Evolutionary conservation across 2,113 vertebrate genomes (phyloP), one percentile per base, ranked within the genome.

Genomic region (Semnornis frantzii): DNA sequence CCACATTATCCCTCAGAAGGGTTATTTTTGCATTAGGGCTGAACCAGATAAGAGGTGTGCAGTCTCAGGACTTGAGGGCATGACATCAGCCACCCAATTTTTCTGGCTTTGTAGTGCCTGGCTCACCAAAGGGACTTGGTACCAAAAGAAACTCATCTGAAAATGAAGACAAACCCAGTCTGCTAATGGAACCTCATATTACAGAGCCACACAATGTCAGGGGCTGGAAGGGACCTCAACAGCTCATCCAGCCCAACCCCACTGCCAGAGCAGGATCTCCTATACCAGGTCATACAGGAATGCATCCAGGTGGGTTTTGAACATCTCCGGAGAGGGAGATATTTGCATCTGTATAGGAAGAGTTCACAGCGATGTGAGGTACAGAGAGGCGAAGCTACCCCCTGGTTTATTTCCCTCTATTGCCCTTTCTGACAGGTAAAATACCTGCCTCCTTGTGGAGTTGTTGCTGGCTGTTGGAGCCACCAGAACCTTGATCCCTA

Each of bases 11-110:
- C 62, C 72, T 57, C 60, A 76, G 87, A 85, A 85, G 24, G 42
- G 71, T 64, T 89, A 64, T 91, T 87, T 93, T 91, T 87, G 83
- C 34, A 46, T 44, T 42, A 70, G 55, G 72, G 33, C 87, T 93
- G 12, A 64, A 78, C 17, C 3, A 94, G 93, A 48, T 83, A 71
- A 75, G 87, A 85, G 4, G 24, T 59, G 48, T 69, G 46, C 64
- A 46, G 68, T 64, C 90, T 85, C 69, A 64, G 69, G 12, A 12
- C 65, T 85, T 11, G 65, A n/a, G 72, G 63, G 15, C 59, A 15
- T 69, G 80, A 87, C 11, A 8, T 80, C 90, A 91, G 57, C 59
- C 65, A 57, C 58, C 11, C 52, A 12, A 12, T 85, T 83, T 85
- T 65, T 77, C 79, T 91, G 90, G n/a, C 82, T 93, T 87, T 87